These are phyloP conservation scores for Trididemnum nubilum DNA, from an alignment of 23 tunicate genomes.

Conservation along the genomic window DNA sequence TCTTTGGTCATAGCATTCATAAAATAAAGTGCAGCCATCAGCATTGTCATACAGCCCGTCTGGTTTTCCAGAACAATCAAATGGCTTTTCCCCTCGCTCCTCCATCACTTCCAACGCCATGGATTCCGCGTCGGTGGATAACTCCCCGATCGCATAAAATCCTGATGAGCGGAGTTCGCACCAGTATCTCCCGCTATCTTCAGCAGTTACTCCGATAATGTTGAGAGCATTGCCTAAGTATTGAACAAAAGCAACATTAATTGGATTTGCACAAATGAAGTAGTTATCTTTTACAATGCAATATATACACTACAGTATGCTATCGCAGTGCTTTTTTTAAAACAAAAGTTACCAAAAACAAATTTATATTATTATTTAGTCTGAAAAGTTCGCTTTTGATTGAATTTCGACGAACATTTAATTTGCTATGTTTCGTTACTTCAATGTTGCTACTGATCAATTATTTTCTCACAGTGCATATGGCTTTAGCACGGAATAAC, in stretches of 20 bases:
- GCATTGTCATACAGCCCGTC: slow-evolving; percentile 39
- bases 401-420: too few species aligned
- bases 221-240: slow-evolving; percentile 43
- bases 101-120: slow-evolving; percentile 20
- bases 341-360: too few species aligned
- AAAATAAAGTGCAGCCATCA: slow-evolving; percentile 10
- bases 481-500: too few species aligned
- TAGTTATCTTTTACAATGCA: too few species aligned
- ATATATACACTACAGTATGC: too few species aligned
- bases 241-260: neutral
- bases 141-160: slow-evolving; percentile 43
- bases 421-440: too few species aligned
- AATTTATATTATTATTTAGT: too few species aligned
- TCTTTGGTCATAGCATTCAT: slow-evolving; percentile 19
- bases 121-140: slow-evolving; percentile 56
- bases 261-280: neutral
- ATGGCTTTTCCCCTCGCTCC: neutral
- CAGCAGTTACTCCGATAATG: slow-evolving; percentile 2
- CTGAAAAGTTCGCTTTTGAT: too few species aligned
- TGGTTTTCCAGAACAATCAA: slow-evolving; percentile 2
- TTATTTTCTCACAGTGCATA: too few species aligned
- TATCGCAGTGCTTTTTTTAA: too few species aligned
- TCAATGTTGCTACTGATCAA: too few species aligned
- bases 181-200: slow-evolving; percentile 77
- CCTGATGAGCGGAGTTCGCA: slow-evolving; percentile 48